Evolutionary conservation across 2,888 invertebrate genomes (phyloP).

Genomic region (Lacanobia oleracea): DNA sequence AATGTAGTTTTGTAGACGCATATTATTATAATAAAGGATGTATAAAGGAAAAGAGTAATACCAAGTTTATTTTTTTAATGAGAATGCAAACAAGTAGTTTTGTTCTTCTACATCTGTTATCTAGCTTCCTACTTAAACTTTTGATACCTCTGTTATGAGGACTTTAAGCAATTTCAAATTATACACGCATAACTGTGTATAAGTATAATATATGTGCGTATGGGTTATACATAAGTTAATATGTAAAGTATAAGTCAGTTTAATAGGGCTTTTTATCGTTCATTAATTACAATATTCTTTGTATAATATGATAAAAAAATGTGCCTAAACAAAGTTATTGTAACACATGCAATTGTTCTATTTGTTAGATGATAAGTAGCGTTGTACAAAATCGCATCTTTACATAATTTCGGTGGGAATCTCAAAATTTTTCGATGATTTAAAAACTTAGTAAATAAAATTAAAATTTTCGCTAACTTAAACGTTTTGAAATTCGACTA

Average conservation of each 20-base stretch:
- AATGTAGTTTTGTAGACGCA: conserved; percentile 49
- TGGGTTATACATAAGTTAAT: conserved; percentile 34
- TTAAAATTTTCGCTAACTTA: conserved; percentile 42
- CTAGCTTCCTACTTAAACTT: conserved; percentile 34
- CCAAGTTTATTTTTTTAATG: conserved; percentile 46
- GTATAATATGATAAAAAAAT: conserved; percentile 73
- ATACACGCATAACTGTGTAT: conserved; percentile 25
- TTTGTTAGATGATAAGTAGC: conserved; percentile 62
- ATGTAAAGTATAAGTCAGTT: conserved; percentile 45
- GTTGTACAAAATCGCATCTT: conserved; percentile 60
- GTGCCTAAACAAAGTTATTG: conserved; percentile 80
- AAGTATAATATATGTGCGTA: conserved; percentile 16
- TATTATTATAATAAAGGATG: conserved; percentile 25
- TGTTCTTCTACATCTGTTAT: conserved; percentile 53
- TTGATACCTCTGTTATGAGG: conserved; percentile 42
- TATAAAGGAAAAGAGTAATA: conserved; percentile 20
- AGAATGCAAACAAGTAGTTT: conserved; percentile 34
- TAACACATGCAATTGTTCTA: conserved; percentile 66
- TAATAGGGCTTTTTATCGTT: conserved; percentile 60
- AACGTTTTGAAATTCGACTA: conserved; percentile 48
- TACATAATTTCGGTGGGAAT: conserved; percentile 55
- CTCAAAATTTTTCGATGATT: conserved; percentile 37
- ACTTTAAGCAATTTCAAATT: conserved; percentile 42
- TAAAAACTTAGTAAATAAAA: conserved; percentile 35
- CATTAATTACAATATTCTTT: conserved; percentile 58